These are phyloP conservation scores for Nematolebias whitei DNA, from an alignment of 2,113 vertebrate genomes.

Conservation along the genomic window DNA sequence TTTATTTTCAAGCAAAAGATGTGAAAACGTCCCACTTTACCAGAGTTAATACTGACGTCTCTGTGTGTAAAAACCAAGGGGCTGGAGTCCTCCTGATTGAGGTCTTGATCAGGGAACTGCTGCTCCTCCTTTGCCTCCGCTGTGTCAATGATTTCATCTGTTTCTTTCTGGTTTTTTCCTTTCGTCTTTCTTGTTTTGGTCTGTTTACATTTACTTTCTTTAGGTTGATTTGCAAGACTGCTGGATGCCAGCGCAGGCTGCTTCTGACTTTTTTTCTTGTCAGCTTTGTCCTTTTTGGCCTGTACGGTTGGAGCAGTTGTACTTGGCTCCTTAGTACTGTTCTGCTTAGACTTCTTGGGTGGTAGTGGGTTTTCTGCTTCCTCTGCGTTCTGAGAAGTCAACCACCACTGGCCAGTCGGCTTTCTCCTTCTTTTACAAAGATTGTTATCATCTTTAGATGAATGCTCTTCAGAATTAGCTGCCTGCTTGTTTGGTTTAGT, in stretches of 20 bases:
- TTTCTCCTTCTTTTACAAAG: slow-evolving; percentile 59
- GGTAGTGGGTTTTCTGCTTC: background rate
- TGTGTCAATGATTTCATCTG: background rate
- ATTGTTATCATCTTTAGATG: slow-evolving; percentile 13
- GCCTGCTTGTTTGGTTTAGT: background rate
- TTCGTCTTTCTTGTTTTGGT: slow-evolving; percentile 8
- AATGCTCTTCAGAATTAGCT: background rate
- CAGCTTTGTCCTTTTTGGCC: slow-evolving; percentile 4
- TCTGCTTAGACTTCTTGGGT: slow-evolving; percentile 33
- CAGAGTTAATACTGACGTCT: slow-evolving; percentile 30
- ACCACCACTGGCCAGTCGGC: slow-evolving; percentile 67
- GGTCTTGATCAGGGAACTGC: slow-evolving; percentile 8
- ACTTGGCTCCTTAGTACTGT: background rate
- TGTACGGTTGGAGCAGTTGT: background rate
- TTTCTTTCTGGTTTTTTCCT: background rate
- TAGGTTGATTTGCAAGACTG: background rate
- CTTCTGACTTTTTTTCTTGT: slow-evolving; percentile 17
- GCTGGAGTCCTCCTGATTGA: slow-evolving; percentile 13
- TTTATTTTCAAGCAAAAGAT: background rate
- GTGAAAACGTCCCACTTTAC: slow-evolving; percentile 38
- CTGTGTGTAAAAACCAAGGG: slow-evolving; percentile 28
- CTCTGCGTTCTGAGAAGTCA: slow-evolving; percentile 30
- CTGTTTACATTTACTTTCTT: slow-evolving; percentile 20
- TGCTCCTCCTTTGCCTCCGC: slow-evolving; percentile 4
- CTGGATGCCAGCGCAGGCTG: background rate